Conservation (phyloP, 2,113 vertebrate genomes). For the Poicephalus gulielmi region DNA sequence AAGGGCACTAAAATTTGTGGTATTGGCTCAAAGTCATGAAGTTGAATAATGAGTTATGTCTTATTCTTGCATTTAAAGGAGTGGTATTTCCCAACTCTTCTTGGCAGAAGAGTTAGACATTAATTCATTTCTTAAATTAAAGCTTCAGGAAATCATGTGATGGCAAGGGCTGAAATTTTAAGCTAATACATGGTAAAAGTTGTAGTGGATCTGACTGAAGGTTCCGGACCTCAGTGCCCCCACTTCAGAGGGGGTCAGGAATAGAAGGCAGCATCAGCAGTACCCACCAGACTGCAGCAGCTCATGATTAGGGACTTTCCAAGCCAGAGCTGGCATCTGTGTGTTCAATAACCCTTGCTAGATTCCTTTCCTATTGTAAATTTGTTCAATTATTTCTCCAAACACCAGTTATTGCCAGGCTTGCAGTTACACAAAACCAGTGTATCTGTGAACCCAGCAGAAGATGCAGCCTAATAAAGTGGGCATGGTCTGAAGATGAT, state of each 20-base stretch:
- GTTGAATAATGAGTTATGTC: background rate
- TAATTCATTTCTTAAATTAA: background rate
- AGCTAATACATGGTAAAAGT: background rate
- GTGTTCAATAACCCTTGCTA: background rate
- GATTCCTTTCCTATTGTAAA: background rate
- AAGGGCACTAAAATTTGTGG: background rate
- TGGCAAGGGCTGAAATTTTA: background rate
- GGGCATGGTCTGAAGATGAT: background rate
- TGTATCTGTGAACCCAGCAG: background rate
- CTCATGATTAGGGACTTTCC: background rate
- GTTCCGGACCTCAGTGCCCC: background rate
- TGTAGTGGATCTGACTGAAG: accelerated
- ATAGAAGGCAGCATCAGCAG: background rate
- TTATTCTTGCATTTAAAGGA: background rate
- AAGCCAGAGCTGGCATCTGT: background rate
- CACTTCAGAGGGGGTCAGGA: background rate
- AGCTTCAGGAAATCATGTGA: background rate
- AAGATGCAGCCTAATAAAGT: background rate
- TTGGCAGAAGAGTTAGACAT: background rate
- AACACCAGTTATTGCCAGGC: background rate
- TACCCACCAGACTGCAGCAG: background rate
- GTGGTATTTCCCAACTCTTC: background rate
- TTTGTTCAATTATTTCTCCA: background rate
- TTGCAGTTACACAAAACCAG: background rate
- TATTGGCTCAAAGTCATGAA: background rate